Evolutionary conservation across 2,113 vertebrate species (phyloP), one percentile per base, ranked within the genome.

Genomic region (Thamnophis sirtalis): DNA sequence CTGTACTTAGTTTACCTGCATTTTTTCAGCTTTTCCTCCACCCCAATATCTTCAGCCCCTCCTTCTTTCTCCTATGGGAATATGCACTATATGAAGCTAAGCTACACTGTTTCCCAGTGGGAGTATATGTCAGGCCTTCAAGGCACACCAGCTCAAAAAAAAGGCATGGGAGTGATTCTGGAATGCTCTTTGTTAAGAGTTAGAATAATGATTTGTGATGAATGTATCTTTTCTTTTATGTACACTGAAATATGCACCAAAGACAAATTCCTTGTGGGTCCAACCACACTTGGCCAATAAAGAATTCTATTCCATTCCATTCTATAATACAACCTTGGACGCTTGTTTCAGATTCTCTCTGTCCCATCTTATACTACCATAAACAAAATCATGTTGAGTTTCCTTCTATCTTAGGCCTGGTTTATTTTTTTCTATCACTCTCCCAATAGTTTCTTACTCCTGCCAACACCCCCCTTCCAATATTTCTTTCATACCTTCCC

Each of bases 381-480:
- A 63, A 63, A 63, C 3, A 63, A 63, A 63, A 28, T 28, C 26
- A 63, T 63, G 10, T n/a, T 63, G 60, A 63, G 60, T 63, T 63
- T 63, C 60, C 60, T 28, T 26, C 26, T 28, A 63, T 63, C 9
- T 63, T 28, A 63, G 26, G 26, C 9, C 26, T 63, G 26, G 28
- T 3, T 10, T n/a, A 24, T 58, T 58, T 80, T 38, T 80, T 38
- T 80, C n/a, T 19, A 38, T 33, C 15, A 19, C 1, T 19, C 33
- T n/a, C 2, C 63, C 68, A 73, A 73, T 19, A 33, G 4, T n/a
- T 68, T 68, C n/a, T 80, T n/a, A 33, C 68, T 15, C 33, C 68
- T 73, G 10, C 26, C 26, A 8, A 5, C 7, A 4, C 9, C 24
- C 0, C 13, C 0, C 13, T 13, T 6, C 5, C n/a, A 38, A 3